Percentiles rank a stretch among this genome's conserved stretches.
Conservation (phyloP, 2,113 vertebrate species). For the Piprites chloris region DNA sequence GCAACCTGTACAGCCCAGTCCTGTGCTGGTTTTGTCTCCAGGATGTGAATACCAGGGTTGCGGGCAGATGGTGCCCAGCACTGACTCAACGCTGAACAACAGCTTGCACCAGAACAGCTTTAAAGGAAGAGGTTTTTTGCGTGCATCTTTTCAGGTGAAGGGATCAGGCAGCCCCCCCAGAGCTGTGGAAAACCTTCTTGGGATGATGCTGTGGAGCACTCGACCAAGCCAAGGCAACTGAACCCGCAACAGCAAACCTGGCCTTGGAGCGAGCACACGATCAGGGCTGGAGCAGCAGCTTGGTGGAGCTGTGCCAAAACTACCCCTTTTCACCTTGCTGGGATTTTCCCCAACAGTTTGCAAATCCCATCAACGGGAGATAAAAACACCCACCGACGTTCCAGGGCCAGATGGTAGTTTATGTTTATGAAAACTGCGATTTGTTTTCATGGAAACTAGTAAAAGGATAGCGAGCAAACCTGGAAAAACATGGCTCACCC, state of each 20-base stretch:
- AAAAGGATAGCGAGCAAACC: background rate
- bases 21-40: background rate
- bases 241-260: background rate
- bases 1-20: background rate
- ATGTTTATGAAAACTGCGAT: constrained; percentile 29
- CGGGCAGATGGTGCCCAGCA: background rate
- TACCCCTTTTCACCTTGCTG: constrained; percentile 18
- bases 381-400: background rate
- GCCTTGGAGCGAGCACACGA: rapidly evolving
- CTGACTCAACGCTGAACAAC: background rate
- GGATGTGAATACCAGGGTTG: background rate
- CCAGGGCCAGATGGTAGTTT: constrained; percentile 49
- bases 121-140: background rate
- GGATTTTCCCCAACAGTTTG: constrained; percentile 36
- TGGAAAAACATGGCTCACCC: background rate
- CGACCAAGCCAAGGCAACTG: background rate
- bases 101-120: background rate
- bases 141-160: background rate
- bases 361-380: background rate
- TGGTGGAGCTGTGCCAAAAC: background rate
- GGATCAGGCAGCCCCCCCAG: background rate
- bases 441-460: constrained; percentile 52
- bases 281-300: background rate
- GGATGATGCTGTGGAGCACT: background rate
- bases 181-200: background rate